Conservation (phyloP, 2,113 vertebrate genomes). For the Nothocercus julius region DNA sequence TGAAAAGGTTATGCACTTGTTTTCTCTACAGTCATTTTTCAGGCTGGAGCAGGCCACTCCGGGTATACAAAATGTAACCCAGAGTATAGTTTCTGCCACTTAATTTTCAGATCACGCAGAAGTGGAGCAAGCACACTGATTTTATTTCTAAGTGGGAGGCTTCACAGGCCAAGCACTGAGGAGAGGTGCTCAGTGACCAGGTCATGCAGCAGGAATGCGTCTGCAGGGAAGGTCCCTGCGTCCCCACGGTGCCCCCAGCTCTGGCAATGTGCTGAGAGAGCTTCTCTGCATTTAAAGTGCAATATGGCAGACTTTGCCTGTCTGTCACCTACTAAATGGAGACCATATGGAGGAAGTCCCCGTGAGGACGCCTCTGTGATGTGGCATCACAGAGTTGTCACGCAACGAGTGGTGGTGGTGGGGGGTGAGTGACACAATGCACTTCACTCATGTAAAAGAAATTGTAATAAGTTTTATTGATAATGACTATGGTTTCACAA, state of each 20-base stretch:
- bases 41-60: background rate
- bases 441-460: too few relatives aligned
- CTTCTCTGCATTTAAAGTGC: background rate
- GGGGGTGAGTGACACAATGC: too few relatives aligned
- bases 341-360: background rate
- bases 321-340: background rate
- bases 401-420: too few relatives aligned
- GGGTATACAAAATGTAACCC: background rate
- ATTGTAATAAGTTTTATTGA: too few relatives aligned
- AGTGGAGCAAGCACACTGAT: background rate
- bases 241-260: background rate
- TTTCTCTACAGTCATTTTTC: background rate
- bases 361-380: too few relatives aligned
- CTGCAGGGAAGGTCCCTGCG: background rate
- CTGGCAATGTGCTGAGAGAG: fast-evolving
- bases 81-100: background rate
- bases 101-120: background rate
- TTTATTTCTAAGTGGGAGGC: background rate
- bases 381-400: fast-evolving
- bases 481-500: too few relatives aligned
- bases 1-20: fast-evolving
- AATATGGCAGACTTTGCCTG: background rate
- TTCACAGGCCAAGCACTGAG: fast-evolving
- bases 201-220: background rate
- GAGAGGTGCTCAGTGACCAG: background rate